Conservation (phyloP, 2,888 invertebrate species). For the Halictus quadricinctus region DNA sequence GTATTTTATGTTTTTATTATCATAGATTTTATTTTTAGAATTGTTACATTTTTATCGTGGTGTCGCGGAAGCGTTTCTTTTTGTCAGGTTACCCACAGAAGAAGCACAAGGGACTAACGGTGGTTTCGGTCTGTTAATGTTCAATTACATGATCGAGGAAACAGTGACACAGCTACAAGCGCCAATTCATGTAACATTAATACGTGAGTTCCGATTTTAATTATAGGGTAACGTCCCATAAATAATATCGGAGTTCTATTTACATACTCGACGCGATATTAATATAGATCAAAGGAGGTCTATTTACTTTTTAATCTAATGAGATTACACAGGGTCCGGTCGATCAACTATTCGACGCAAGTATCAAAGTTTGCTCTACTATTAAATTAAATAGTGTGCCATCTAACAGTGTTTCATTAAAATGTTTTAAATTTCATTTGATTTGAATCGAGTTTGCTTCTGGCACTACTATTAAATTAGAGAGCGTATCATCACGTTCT, state of each 20-base stretch:
- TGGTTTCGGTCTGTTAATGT: slow-evolving; percentile 54
- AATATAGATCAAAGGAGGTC: neutral
- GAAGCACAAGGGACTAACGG: slow-evolving; percentile 45
- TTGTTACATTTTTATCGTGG: neutral
- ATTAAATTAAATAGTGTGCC: too few relatives aligned
- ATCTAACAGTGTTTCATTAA: too few relatives aligned
- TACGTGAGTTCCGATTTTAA: neutral
- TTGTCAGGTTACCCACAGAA: slow-evolving; percentile 22
- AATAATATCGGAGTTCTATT: slow-evolving; percentile 6
- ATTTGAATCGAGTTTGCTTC: too few relatives aligned
- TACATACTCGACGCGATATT: slow-evolving; percentile 4
- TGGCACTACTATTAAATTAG: too few relatives aligned
- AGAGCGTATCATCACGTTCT: too few relatives aligned
- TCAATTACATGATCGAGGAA: slow-evolving; percentile 29
- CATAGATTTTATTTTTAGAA: too few relatives aligned
- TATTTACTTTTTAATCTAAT: neutral
- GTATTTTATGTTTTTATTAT: too few relatives aligned
- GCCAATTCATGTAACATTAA: too few relatives aligned
- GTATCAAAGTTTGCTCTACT: neutral
- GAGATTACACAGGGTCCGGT: neutral
- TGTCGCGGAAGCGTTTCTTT: neutral
- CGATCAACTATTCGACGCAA: neutral
- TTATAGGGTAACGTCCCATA: neutral
- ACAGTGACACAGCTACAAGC: slow-evolving; percentile 3
- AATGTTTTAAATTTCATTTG: too few relatives aligned